Conservation (phyloP, 2,888 invertebrate genomes). For the Cantharis nigra region DNA sequence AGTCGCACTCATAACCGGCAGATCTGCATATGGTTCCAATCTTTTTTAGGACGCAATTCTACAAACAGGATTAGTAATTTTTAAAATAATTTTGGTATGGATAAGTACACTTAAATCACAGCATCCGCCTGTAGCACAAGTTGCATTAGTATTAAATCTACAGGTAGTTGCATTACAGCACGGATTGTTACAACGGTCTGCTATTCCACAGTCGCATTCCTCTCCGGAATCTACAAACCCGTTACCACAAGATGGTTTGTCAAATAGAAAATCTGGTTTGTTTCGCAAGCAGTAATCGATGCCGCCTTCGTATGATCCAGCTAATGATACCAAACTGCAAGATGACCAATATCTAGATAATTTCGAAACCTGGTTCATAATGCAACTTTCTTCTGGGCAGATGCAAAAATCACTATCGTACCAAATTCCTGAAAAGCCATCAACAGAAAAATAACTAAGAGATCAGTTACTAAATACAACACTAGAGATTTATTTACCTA, state of each 20-base stretch:
- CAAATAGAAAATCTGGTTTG: conserved; percentile 80
- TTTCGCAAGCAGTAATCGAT: conserved; percentile 95
- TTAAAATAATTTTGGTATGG: no score
- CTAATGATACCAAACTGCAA: conserved; percentile 88
- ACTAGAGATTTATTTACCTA: conserved; percentile 65
- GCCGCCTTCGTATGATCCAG: conserved; percentile 89
- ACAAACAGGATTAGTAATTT: no score
- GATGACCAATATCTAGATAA: conserved; percentile 92
- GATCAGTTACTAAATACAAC: background rate
- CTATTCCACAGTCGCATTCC: conserved; percentile 87
- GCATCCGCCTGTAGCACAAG: conserved; percentile 80
- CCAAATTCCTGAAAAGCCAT: conserved; percentile 70
- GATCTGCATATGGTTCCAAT: conserved; percentile 81
- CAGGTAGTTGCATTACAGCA: conserved; percentile 95
- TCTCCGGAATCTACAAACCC: conserved; percentile 74
- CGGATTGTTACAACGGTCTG: conserved; percentile 76
- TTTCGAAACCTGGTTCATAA: conserved; percentile 91
- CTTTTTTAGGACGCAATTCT: conserved; percentile 59
- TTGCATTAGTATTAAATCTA: conserved; percentile 49
- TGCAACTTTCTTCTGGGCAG: conserved; percentile 89
- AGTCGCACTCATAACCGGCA: no score
- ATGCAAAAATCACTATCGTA: conserved; percentile 88
- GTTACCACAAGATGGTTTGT: conserved; percentile 91
- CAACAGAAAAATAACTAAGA: background rate
- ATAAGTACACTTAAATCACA: conserved; percentile 78